These are phyloP conservation scores for Mastacembelus armatus DNA, from an alignment of 2,797 vertebrate species.

Conservation along the genomic window DNA sequence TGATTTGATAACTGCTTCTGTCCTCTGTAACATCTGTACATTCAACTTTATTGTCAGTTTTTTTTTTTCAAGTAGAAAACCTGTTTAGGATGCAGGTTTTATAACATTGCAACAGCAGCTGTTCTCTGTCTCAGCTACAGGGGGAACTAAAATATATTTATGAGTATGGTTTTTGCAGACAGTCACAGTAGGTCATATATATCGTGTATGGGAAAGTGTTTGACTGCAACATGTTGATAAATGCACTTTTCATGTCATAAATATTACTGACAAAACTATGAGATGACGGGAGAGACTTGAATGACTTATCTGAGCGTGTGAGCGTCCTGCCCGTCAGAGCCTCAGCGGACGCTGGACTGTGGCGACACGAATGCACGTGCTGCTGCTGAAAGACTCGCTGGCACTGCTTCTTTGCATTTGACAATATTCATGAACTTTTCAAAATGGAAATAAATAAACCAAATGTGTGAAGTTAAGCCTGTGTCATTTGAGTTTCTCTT, in stretches of 20 bases:
- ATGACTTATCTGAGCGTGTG: slow-evolving; percentile 52
- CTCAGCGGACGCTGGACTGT: slow-evolving; percentile 30
- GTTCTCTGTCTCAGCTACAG: slow-evolving; percentile 58
- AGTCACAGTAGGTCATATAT: slow-evolving; percentile 30
- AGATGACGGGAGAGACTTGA: slow-evolving; percentile 44
- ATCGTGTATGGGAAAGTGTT: slow-evolving; percentile 40
- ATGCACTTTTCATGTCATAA: slow-evolving; percentile 64
- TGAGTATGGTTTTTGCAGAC: slow-evolving; percentile 44
- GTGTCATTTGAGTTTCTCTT: slow-evolving; percentile 20
- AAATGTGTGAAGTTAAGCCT: slow-evolving; percentile 72
- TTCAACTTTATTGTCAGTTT: slow-evolving; percentile 44
- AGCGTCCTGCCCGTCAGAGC: slow-evolving; percentile 38
- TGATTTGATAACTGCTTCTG: slow-evolving; percentile 57
- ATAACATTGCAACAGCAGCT: slow-evolving; percentile 52
- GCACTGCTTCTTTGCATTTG: slow-evolving; percentile 75
- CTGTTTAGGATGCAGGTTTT: slow-evolving; percentile 61
- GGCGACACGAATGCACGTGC: slow-evolving; percentile 43
- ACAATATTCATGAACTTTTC: slow-evolving; percentile 75
- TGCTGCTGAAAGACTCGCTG: slow-evolving; percentile 65
- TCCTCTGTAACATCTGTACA: slow-evolving; percentile 55
- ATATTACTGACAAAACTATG: slow-evolving; percentile 28
- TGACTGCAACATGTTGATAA: slow-evolving; percentile 51
- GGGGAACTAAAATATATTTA: slow-evolving; percentile 48
- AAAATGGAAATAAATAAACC: slow-evolving; percentile 80
- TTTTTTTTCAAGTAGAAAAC: slow-evolving; percentile 50